Percentiles rank a stretch among this genome's conserved stretches.
phyloP scores from a whole-genome alignment of 2,888 invertebrate genomes.

The Pammene aurita region DNA sequence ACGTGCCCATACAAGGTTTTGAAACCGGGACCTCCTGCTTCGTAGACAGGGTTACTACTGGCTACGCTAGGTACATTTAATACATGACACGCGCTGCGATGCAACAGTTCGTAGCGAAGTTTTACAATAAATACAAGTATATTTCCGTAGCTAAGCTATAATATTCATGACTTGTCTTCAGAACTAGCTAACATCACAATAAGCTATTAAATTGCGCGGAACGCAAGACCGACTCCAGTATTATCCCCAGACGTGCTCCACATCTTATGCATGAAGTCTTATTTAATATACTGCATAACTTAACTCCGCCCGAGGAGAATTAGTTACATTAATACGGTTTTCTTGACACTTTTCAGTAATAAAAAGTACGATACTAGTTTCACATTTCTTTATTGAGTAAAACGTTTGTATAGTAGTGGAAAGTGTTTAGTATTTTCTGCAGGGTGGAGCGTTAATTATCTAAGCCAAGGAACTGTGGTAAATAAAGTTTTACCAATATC shows the following conservation, averaged over 20 bases:
- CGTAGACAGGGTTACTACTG: too few species aligned
- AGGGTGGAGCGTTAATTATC: too few species aligned
- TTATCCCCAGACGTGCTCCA: constrained; percentile 19
- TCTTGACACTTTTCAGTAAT: not conserved
- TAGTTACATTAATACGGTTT: constrained; percentile 9
- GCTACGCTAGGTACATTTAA: too few species aligned
- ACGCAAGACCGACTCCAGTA: constrained; percentile 20
- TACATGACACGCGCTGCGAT: too few species aligned
- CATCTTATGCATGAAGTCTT: constrained; percentile 17
- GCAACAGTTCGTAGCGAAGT: too few species aligned
- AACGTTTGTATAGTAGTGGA: too few species aligned
- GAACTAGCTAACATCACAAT: not conserved
- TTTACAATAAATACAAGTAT: too few species aligned
- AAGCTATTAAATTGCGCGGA: constrained; percentile 15
- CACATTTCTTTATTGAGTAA: not conserved
- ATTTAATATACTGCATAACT: constrained; percentile 33
- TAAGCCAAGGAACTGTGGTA: too few species aligned
- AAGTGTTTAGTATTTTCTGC: too few species aligned
- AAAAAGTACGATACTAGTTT: not conserved
- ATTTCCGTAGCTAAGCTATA: not conserved
- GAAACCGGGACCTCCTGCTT: too few species aligned
- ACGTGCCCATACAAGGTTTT: too few species aligned
- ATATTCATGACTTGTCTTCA: not conserved
- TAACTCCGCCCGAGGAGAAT: constrained; percentile 7
- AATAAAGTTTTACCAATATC: too few species aligned